phyloP scores from a whole-genome alignment of 2,113 vertebrate genomes.

The Myodes glareolus region DNA sequence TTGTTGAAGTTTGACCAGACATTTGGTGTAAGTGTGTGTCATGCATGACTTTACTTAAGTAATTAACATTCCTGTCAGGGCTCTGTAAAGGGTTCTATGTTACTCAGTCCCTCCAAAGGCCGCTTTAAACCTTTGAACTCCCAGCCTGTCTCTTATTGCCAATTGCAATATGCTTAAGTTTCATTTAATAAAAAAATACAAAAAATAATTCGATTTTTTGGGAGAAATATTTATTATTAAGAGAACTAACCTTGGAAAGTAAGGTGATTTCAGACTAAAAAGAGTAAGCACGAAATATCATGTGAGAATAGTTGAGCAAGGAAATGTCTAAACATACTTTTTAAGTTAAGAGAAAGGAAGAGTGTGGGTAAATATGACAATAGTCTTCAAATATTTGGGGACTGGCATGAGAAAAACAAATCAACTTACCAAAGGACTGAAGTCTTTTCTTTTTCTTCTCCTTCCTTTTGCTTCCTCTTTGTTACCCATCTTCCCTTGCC shows the following conservation, averaged over 20 bases:
- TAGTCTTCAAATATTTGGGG: background rate
- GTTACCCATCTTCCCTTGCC: background rate
- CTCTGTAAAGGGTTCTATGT: constrained; percentile 58
- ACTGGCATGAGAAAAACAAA: background rate
- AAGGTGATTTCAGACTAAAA: constrained; percentile 56
- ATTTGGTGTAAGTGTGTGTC: constrained; percentile 63
- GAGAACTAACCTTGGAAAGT: constrained; percentile 49
- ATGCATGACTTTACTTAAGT: constrained; percentile 74
- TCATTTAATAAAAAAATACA: constrained; percentile 60
- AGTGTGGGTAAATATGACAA: background rate
- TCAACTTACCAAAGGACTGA: background rate
- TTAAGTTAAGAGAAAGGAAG: constrained; percentile 11
- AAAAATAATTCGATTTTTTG: constrained; percentile 50
- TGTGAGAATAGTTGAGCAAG: background rate
- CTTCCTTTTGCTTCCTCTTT: background rate
- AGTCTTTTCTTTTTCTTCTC: background rate
- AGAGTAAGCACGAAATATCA: background rate
- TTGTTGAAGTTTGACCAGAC: constrained; percentile 74
- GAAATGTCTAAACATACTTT: constrained; percentile 13
- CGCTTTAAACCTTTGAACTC: constrained; percentile 66
- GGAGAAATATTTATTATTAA: constrained; percentile 75
- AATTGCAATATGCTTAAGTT: constrained; percentile 67
- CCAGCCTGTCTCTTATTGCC: constrained; percentile 51
- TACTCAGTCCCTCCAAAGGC: constrained; percentile 45
- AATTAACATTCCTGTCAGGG: constrained; percentile 74